Conservation (phyloP, 1,140 invertebrate species). For the Eubasilissa regina region DNA sequence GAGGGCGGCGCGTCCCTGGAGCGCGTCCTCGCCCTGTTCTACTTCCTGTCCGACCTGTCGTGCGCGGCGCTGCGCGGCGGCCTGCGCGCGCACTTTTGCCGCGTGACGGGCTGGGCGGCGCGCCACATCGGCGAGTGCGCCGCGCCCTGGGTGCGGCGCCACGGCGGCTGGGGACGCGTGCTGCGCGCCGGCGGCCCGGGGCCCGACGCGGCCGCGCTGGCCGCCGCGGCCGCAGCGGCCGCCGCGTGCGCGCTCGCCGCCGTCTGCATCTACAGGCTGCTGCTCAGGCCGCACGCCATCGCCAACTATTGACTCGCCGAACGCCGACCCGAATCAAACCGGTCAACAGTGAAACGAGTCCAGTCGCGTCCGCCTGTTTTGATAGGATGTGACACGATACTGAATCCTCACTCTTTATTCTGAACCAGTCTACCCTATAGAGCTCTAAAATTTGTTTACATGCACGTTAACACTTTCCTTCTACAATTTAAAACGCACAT, state of each 20-base stretch:
- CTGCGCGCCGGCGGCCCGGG: slow-evolving; percentile 31
- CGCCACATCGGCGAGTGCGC: slow-evolving; percentile 54
- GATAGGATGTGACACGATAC: no score
- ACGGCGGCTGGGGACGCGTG: slow-evolving; percentile 57
- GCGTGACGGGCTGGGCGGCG: slow-evolving; percentile 56
- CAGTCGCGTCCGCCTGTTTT: no score
- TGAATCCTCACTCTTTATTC: no score
- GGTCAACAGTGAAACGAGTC: no score
- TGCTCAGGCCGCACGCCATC: slow-evolving; percentile 36
- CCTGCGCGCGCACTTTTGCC: slow-evolving; percentile 55
- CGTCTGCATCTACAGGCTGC: slow-evolving; percentile 48
- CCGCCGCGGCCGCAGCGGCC: slow-evolving; percentile 49
- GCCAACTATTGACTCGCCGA: slow-evolving; percentile 2
- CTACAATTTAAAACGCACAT: no score
- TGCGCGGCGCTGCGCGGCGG: slow-evolving; percentile 50
- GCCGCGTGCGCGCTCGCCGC: slow-evolving; percentile 53
- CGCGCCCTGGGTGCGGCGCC: slow-evolving; percentile 52
- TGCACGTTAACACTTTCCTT: no score
- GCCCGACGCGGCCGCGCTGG: slow-evolving; percentile 42
- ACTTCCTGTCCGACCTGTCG: slow-evolving; percentile 55
- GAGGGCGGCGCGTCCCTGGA: slow-evolving; percentile 56
- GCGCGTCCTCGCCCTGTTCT: slow-evolving; percentile 55
- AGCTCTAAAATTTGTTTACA: no score
- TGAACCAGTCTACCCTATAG: no score
- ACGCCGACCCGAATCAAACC: background rate